Conservation (phyloP, 2,888 invertebrate species). For the Myopa tessellatipennis region DNA sequence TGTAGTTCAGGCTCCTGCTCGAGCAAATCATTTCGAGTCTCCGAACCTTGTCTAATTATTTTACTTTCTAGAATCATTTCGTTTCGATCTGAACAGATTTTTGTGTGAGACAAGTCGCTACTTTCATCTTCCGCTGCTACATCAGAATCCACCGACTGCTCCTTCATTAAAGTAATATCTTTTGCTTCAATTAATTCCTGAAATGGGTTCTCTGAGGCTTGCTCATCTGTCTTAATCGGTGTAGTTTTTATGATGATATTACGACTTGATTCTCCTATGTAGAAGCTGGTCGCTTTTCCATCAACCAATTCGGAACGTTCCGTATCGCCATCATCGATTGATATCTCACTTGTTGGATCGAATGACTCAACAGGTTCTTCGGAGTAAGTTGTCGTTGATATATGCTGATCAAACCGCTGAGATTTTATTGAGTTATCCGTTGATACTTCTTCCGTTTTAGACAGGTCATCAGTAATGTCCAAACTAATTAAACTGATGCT, state of each 20-base stretch:
- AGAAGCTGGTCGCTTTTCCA: slow-evolving; percentile 62
- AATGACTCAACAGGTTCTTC: slow-evolving; percentile 60
- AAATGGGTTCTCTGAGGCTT: slow-evolving; percentile 49
- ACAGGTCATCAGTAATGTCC: slow-evolving; percentile 62
- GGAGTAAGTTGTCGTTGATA: slow-evolving; percentile 57
- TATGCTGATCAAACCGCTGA: slow-evolving; percentile 44
- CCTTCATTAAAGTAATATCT: slow-evolving; percentile 55
- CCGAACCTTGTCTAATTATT: slow-evolving; percentile 64
- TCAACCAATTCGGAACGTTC: slow-evolving; percentile 54
- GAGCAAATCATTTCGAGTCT: slow-evolving; percentile 65
- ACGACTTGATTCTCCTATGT: slow-evolving; percentile 67
- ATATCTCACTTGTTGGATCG: slow-evolving; percentile 60
- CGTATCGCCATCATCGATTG: slow-evolving; percentile 58
- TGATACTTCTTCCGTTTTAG: slow-evolving; percentile 51
- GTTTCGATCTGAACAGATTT: slow-evolving; percentile 21
- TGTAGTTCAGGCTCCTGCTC: slow-evolving; percentile 48
- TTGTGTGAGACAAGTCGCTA: neutral
- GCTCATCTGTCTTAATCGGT: slow-evolving; percentile 50
- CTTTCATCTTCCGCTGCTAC: slow-evolving; percentile 37
- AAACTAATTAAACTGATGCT: slow-evolving; percentile 62
- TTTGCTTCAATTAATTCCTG: slow-evolving; percentile 52
- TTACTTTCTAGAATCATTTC: slow-evolving; percentile 51
- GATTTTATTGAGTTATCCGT: slow-evolving; percentile 50
- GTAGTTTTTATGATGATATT: slow-evolving; percentile 66
- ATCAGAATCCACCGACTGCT: slow-evolving; percentile 58